Base-by-base conservation (phyloP, 2,888 invertebrate genomes). In the Alcis repandata region DNA sequence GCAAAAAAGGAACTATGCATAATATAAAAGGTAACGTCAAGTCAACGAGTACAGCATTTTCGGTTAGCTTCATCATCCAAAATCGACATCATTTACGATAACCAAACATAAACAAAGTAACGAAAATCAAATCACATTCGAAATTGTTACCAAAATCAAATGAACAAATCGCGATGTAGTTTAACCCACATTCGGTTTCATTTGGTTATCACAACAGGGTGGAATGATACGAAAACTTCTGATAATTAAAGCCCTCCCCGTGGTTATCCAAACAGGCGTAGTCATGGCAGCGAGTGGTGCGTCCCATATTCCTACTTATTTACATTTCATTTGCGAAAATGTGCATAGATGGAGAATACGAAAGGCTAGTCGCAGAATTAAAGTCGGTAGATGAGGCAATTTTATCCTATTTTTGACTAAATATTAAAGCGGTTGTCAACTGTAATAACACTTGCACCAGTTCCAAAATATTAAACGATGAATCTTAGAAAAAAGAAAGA, bases 251-350 rank as follows among this genome's bases (percentile, higher is more conserved):
- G 68, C 68, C 63, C 68, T 59, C 65, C 66, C 70, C 68, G 71
- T 70, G 74, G 72, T 72, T 76, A 71, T 73, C 69, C 69, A 79
- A 81, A 81, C 78, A 78, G 62, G 67, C 69, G 72, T 68, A 71
- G 75, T 72, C 71, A 59, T 43, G 70, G 68, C 72, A 63, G 69
- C 69, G 67, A 73, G 73, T 72, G 74, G 71, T 71, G 63, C 76
- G 82, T 74, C 74, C 82, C 72, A 83, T 78, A 83, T 82, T 80
- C 68, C 70, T 76, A 76, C 79, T 81, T 87, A 85, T 87, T 87
- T 87, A 86, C 87, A 86, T 87, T 87, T 87, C 83, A 87, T 87
- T 88, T 86, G 80, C 69, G 78, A 74, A 77, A 83, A 83, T 82
- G 83, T 76, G 79, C 79, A 74, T 74, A 75, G 73, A 76, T 74